Base-by-base conservation (phyloP, 1,140 invertebrate genomes). In the Drosophila leontia region DNA sequence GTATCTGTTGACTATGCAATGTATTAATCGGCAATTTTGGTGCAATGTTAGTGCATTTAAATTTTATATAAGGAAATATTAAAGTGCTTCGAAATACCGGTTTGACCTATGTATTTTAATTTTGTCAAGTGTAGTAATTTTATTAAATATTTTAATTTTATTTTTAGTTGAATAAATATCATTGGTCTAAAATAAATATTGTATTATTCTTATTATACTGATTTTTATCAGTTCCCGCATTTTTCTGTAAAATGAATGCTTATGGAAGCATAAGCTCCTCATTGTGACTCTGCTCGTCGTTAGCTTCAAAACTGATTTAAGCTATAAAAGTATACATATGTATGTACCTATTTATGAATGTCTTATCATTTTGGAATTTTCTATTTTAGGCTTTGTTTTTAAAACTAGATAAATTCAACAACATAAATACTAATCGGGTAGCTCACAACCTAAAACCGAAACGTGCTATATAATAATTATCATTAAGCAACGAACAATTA, bases 381-480 rank as follows among this genome's bases (percentile, higher is more conserved):
- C 83, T 74, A 80, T 87, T 87, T 87, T 87, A 87, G 76, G 83
- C 83, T 74, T 70, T 47, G 72, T 74, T 82, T 82, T 87, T 87
- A 80, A 87, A 86, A 82, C 55, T 82, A 80, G 83, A 77, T 44
- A 82, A 87, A 87, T 87, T 87, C 83, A 70, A 44, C 15, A 42
- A 39, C 50, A 34, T 39, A 59, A 65, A 41, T 39, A 15, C 7
- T 29, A 42, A 50, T n/a, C 12, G 9, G 42, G 42, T 41, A 58
- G 23, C 41, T 68, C 71, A 58, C 32, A 47, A 75, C 23, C 39
- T 74, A 15, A 41, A 9, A 60, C 55, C 26, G 60, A 75, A 64
- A 53, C 56, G 78, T 78, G 81, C 81, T 72, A 72, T 39, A 69
- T 76, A 51, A 71, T 63, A 80, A 61, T 68, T 57, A 60, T 19